Base-by-base conservation (phyloP, 2,888 invertebrate genomes). In the Agrotis clavis region DNA sequence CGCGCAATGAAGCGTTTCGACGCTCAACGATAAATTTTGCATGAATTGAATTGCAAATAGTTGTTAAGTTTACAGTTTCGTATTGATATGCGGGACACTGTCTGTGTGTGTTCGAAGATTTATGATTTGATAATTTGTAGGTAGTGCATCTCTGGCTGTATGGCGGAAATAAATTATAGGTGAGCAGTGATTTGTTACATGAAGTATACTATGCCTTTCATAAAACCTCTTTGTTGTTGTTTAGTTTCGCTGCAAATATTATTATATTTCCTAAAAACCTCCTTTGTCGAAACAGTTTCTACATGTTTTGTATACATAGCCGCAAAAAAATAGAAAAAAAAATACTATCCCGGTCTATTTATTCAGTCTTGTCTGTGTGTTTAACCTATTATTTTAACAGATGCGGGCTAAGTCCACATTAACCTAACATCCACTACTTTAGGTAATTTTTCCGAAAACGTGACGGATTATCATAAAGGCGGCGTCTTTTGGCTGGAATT, bases 1-100 rank as follows among this genome's bases (percentile, higher is more conserved):
- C 82, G 80, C 61, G 77, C 80, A 74, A 83, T 85, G 86, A 83
- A 85, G 86, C 83, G 75, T 84, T 84, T 83, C 86, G 82, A 86
- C 86, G 83, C 75, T 83, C 87, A 85, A 81, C 86, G 83, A 90
- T 90, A 89, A 86, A 90, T 90, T 92, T 91, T 89, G 90, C 91
- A 91, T 89, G 89, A 90, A 90, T 91, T 91, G 90, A 92, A 91
- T 92, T 92, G 91, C 91, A 91, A 92, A 92, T 89, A 90, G 88
- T 89, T 87, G 85, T 84, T 86, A 86, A 90, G 90, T 89, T 85
- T 86, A 86, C 83, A 86, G 88, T 88, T 87, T 89, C 86, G 85
- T 87, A 89, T 87, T 86, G 87, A 84, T 88, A 88, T 88, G 86
- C 83, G 76, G 82, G 82, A 84, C 84, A 83, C 75, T 79, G 83